Evolutionary conservation across 2,888 invertebrate genomes (phyloP).

Genomic region (Tolmerus cingulatus): DNA sequence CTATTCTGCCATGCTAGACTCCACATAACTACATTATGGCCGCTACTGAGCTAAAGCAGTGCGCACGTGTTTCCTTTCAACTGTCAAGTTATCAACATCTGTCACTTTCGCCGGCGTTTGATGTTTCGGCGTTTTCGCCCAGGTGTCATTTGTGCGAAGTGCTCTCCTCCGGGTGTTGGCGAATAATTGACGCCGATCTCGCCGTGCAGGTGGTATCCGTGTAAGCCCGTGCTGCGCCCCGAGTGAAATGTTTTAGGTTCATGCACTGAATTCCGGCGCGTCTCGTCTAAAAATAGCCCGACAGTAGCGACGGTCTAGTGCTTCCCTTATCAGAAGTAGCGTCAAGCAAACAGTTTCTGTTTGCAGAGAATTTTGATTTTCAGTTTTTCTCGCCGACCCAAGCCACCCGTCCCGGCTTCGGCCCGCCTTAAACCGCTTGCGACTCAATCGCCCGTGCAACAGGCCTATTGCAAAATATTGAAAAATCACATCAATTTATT

Average conservation of each 20-base stretch:
- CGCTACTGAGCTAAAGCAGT: background rate
- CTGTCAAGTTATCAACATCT: background rate
- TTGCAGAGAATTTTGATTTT: background rate
- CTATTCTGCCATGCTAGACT: background rate
- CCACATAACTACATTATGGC: background rate
- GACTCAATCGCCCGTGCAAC: background rate
- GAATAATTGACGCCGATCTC: background rate
- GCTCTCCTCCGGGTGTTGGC: background rate
- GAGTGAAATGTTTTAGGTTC: background rate
- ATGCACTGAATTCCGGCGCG: background rate
- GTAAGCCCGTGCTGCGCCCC: background rate
- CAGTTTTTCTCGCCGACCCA: background rate
- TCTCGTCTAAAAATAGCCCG: conserved; percentile 19
- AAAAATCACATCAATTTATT: conserved; percentile 10
- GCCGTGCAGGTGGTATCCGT: background rate
- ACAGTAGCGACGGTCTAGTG: background rate
- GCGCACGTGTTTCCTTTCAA: conserved; percentile 17
- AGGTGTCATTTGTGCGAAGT: background rate
- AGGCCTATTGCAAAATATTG: background rate
- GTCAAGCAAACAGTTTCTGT: background rate
- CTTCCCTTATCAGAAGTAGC: background rate
- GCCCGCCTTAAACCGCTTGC: background rate
- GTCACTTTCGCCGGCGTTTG: conserved; percentile 13
- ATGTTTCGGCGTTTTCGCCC: background rate
- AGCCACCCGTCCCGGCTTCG: background rate